A percentile compares a stretch with the other conserved stretches of the same genome.
Evolutionary conservation across 2,113 vertebrate species (phyloP).

Genomic region (Plestiodon gilberti): DNA sequence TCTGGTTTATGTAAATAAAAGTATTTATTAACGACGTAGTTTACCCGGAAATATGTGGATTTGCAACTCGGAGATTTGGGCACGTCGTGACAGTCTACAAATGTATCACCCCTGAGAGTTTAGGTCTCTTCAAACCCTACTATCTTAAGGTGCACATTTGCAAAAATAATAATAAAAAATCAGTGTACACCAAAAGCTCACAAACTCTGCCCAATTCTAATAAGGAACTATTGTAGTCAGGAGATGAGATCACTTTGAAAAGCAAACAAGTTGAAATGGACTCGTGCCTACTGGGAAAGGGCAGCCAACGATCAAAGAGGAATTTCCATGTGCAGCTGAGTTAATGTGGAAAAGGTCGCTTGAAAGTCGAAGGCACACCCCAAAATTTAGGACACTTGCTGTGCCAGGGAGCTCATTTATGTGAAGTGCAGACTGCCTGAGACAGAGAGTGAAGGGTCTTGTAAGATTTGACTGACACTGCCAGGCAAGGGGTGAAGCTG

Average conservation of each 20-base stretch:
- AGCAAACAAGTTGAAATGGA: constrained; percentile 27
- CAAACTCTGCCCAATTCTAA: background rate
- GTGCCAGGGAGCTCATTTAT: constrained; percentile 11
- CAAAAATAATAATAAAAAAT: constrained; percentile 14
- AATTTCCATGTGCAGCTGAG: constrained; percentile 39
- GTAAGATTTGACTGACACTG: constrained; percentile 48
- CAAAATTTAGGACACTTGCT: background rate
- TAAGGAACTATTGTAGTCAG: constrained; percentile 24
- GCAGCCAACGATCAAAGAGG: constrained; percentile 20
- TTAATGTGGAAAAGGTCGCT: constrained; percentile 31
- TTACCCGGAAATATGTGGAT: too few relatives aligned
- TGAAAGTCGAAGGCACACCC: background rate
- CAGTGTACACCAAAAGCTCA: background rate
- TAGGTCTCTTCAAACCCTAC: background rate
- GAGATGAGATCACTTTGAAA: constrained; percentile 46
- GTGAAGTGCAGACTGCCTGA: background rate
- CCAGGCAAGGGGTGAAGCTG: constrained; percentile 32
- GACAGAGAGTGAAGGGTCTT: constrained; percentile 19
- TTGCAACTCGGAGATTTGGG: too few relatives aligned
- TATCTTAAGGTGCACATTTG: background rate
- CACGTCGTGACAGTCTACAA: too few relatives aligned
- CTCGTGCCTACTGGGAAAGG: constrained; percentile 15
- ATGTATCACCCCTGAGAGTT: background rate
- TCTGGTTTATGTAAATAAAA: too few relatives aligned
- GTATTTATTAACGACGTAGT: too few relatives aligned